Evolutionary conservation across 1,140 invertebrate genomes (phyloP), one percentile per base, ranked within the genome.

Genomic region (Procambarus virginalis): DNA sequence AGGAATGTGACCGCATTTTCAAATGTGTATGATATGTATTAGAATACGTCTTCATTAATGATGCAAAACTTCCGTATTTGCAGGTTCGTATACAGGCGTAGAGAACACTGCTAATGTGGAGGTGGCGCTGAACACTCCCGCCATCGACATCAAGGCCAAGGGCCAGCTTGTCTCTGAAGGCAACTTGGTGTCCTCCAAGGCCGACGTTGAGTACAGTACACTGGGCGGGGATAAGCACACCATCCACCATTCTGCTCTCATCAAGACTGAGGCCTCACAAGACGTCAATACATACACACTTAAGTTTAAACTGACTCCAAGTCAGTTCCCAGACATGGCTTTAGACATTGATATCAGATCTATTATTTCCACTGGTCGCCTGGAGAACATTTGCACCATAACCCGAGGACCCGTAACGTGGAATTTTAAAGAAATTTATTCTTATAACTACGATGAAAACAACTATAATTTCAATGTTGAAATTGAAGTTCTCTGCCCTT

Each of bases 231-330:
- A 46, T 9, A 68, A 46, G 75, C 84, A 86, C 9, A 86, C 9
- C 12, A 60, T 86, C 45, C 51, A 79, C 10, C 58, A 86, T n/a
- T 46, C 55, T 60, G 75, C 34, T 45, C 34, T 79, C 9, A 46
- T 79, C 76, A 86, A 79, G 76, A 79, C 68, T 45, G 84, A 86
- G 34, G n/a, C 14, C 17, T 45, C 76, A 45, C 51, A 77, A 1
- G 58, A 60, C 4, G n/a, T 64, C 12, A 49, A n/a, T 6, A 79
- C 51, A 48, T 86, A 86, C 58, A 45, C 60, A 17, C 14, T 68
- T 46, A 68, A 49, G 45, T 86, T 86, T 79, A 76, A 79, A n/a
- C 51, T 80, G 2, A 79, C 34, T 68, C 76, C 84, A 46, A 20
- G 76, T 9, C 75, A 86, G n/a, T 86, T 14, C 46, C 14, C 76